These are phyloP conservation scores for Clarias platycephalus DNA, from an alignment of 2,797 vertebrate genomes.

Conservation along the genomic window DNA sequence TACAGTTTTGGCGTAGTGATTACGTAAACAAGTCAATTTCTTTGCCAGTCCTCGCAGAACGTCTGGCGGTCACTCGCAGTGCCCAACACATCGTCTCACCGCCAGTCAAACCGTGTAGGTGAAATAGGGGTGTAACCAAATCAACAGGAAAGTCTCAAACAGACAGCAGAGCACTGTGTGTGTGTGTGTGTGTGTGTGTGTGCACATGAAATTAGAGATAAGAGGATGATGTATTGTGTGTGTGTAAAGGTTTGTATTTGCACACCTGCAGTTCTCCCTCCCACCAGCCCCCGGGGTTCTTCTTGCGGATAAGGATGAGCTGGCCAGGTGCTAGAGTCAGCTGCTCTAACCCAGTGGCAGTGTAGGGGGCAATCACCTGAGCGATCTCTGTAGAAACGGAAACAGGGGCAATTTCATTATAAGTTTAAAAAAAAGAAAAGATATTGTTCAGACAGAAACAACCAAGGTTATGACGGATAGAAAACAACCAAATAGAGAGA, in stretches of 20 bases:
- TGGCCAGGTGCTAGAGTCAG: slow-evolving; percentile 94
- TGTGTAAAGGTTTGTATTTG: slow-evolving; percentile 5
- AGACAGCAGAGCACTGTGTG: not conserved
- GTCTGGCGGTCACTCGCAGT: too few relatives aligned
- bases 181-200: not conserved
- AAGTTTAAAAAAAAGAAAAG: too few relatives aligned
- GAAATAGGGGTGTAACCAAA: not conserved
- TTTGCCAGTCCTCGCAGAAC: too few relatives aligned
- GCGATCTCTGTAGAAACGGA: slow-evolving; percentile 84
- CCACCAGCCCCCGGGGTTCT: slow-evolving; percentile 99
- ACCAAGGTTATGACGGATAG: not conserved
- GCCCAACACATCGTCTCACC: too few relatives aligned
- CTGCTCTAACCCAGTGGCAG: slow-evolving; percentile 91
- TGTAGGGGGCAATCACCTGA: slow-evolving; percentile 94
- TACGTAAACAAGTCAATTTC: too few relatives aligned
- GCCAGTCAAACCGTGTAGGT: too few relatives aligned
- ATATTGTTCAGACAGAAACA: not conserved
- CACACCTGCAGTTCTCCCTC: slow-evolving; percentile 96
- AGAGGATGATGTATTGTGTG: not conserved
- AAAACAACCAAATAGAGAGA: not conserved
- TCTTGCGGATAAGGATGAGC: slow-evolving; percentile 95
- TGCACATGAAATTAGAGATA: not conserved
- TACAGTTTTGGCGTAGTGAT: too few relatives aligned
- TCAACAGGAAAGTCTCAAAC: not conserved
- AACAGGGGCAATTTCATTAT: not conserved